Evolutionary conservation across 2,888 invertebrate species (phyloP).

Genomic region (Epistrophe grossulariae): DNA sequence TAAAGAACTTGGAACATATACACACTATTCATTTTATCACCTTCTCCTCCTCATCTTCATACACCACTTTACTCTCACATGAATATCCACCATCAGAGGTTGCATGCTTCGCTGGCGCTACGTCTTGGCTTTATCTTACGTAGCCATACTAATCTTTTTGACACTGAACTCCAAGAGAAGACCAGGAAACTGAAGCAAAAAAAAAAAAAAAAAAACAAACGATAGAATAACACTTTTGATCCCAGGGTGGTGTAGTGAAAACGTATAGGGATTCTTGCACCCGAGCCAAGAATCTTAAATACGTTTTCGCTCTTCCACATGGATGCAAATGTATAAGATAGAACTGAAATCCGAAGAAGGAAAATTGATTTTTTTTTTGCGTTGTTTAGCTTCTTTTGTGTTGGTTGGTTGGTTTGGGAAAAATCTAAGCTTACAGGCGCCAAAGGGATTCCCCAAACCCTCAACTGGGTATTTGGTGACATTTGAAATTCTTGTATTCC

Average conservation of each 20-base stretch:
- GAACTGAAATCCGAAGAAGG: slow-evolving; percentile 33
- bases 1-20: slow-evolving; percentile 56
- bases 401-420: slow-evolving; percentile 21
- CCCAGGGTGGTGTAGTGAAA: slow-evolving; percentile 16
- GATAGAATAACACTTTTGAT: slow-evolving; percentile 35
- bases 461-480: slow-evolving; percentile 47
- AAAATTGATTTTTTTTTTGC: slow-evolving; percentile 19
- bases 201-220: slow-evolving; percentile 38
- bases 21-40: not conserved
- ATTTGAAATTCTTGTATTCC: slow-evolving; percentile 56
- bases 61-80: not conserved
- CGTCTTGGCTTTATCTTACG: slow-evolving; percentile 48
- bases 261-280: slow-evolving; percentile 54
- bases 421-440: slow-evolving; percentile 28
- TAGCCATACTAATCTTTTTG: slow-evolving; percentile 69
- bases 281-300: slow-evolving; percentile 62
- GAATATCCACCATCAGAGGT: slow-evolving; percentile 16
- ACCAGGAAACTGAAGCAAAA: slow-evolving; percentile 13
- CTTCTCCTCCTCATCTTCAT: not conserved
- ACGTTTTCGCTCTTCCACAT: not conserved
- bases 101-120: slow-evolving; percentile 50
- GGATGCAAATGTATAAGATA: slow-evolving; percentile 22
- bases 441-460: slow-evolving; percentile 44
- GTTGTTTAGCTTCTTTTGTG: not conserved
- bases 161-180: slow-evolving; percentile 70